These are phyloP conservation scores for Drosophila neocordata DNA, from an alignment of 1,140 invertebrate species.

Conservation along the genomic window DNA sequence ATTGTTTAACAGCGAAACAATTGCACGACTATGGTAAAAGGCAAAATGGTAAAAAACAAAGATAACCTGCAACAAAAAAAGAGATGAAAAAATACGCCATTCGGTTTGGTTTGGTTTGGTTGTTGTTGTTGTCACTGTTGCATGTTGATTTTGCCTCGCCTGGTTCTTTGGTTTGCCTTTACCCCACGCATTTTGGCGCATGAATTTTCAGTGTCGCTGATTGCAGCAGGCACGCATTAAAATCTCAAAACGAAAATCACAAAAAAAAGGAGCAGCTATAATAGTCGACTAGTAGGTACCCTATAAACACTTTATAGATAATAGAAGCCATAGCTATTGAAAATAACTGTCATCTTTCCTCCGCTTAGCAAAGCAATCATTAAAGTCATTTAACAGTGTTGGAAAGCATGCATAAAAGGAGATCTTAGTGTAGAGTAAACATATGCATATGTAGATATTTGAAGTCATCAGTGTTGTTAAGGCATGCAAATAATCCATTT, in stretches of 20 bases:
- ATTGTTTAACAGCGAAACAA: slow-evolving; percentile 70
- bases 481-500: no score
- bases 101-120: slow-evolving; percentile 28
- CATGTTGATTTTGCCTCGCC: slow-evolving; percentile 44
- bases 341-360: no score
- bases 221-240: slow-evolving; percentile 69
- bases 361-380: no score
- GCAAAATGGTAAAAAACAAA: slow-evolving; percentile 32
- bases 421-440: no score
- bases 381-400: no score
- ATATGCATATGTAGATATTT: slow-evolving; percentile 3
- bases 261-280: no score
- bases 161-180: slow-evolving; percentile 48
- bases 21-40: slow-evolving; percentile 31
- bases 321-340: no score
- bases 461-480: no score
- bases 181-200: slow-evolving; percentile 31
- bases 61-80: slow-evolving; percentile 9
- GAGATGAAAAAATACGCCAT: slow-evolving; percentile 30
- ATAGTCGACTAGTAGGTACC: slow-evolving; percentile 5
- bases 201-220: slow-evolving; percentile 56
- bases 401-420: no score
- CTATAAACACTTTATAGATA: no score
- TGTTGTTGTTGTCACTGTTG: slow-evolving; percentile 27
- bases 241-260: slow-evolving; percentile 34